Evolutionary conservation across 1,140 invertebrate species (phyloP), one percentile per base, ranked within the genome.

Genomic region (Intoshia linei): DNA sequence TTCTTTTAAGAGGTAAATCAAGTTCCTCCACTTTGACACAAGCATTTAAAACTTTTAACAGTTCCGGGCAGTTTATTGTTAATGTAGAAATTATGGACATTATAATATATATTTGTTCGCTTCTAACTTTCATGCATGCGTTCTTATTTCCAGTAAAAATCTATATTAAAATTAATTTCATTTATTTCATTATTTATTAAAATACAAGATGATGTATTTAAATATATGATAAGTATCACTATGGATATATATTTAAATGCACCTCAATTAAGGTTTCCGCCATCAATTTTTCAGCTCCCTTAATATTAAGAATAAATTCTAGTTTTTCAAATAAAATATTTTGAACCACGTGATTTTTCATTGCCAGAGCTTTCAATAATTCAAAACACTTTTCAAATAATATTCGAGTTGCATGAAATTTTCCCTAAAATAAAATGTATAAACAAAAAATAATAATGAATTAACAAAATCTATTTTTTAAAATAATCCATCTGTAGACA

Each of bases 221-320:
- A 13, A 10, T 10, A 13, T 36, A 15, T 23, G n/a, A 14, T 7
- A 2, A 36, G 13, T 10, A 23, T 4, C 23, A 3, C 14, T n/a
- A 36, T 11, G 15, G 14, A n/a, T 13, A 24, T 10, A 35, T 23
- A 5, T 2, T 3, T 23, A 31, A 29, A 29, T 39, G 17, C 42
- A 54, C 54, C 49, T 54, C 52, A 23, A 46, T 50, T 5, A 52
- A 36, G 23, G 45, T 44, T 31, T 50, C 44, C 11, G 51, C 50
- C 6, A 53, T 30, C 37, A 52, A 46, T 14, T 46, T 24, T 29
- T 48, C 45, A 5, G 49, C 49, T 6, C 49, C 50, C 39, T 52
- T 46, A 19, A 47, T 48, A 2, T 42, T 43, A 31, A 55, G 38
- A 3, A 55, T 21, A 30, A 45, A 37, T 39, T 55, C 51, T 18